A percentile compares a stretch with the other conserved stretches of the same genome.
phyloP scores from a whole-genome alignment of 2,113 vertebrate species.

The Tragulus kanchil region DNA sequence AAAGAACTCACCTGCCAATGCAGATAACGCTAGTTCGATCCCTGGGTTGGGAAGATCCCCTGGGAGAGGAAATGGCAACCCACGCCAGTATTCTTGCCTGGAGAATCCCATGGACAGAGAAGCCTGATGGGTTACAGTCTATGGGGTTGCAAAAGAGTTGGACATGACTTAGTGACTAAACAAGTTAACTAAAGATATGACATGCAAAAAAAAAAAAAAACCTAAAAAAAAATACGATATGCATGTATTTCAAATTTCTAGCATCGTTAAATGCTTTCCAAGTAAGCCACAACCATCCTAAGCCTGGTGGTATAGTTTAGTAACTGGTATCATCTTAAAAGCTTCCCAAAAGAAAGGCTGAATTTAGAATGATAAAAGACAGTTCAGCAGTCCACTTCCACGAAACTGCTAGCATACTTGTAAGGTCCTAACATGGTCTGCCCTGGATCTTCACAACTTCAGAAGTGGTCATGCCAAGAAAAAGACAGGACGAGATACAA shows the following conservation, averaged over 20 bases:
- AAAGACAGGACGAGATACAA: not conserved
- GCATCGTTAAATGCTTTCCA: not conserved
- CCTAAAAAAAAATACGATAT: too few species aligned
- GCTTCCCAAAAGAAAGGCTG: not conserved
- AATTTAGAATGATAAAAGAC: not conserved
- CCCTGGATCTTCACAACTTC: not conserved
- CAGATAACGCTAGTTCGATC: not conserved
- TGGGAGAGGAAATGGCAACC: not conserved
- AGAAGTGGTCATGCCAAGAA: not conserved
- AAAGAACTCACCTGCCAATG: not conserved
- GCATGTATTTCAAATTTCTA: not conserved
- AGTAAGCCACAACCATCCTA: not conserved
- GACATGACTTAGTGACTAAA: not conserved
- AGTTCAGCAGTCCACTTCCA: not conserved
- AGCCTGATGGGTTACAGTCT: not conserved
- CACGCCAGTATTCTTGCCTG: not conserved
- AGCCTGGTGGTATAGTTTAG: not conserved
- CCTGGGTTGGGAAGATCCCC: not conserved
- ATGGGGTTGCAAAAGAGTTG: not conserved
- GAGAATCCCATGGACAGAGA: not conserved
- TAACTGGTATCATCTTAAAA: not conserved
- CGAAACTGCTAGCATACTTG: not conserved
- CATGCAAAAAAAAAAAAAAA: too few species aligned
- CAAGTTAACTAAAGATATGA: not conserved
- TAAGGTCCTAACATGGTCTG: not conserved